These are phyloP conservation scores for Solenodon paradoxus DNA, from an alignment of 2,113 vertebrate genomes.

Conservation along the genomic window DNA sequence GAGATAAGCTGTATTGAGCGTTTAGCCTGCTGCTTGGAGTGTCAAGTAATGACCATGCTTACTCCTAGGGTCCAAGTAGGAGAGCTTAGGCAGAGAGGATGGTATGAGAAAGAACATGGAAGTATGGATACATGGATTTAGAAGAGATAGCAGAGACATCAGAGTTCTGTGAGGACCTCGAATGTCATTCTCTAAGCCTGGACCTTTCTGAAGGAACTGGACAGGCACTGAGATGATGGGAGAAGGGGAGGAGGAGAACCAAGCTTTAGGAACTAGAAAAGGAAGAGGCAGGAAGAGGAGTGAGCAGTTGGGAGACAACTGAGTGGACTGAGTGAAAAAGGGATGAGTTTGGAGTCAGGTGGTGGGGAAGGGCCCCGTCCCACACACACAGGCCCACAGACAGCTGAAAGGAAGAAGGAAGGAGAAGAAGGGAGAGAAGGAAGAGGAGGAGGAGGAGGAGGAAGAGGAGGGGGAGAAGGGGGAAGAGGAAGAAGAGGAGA, in stretches of 20 bases:
- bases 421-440: not conserved
- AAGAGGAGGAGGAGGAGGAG: not conserved
- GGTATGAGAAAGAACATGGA: not conserved
- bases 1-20: not conserved
- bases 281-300: not conserved
- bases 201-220: not conserved
- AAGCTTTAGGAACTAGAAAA: not conserved
- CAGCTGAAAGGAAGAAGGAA: not conserved
- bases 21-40: not conserved
- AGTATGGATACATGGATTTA: not conserved
- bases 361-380: not conserved
- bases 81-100: not conserved
- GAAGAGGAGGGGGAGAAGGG: fast-evolving
- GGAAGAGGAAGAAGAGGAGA: fast-evolving
- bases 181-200: not conserved
- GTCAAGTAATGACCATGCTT: not conserved
- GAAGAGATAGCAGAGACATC: not conserved
- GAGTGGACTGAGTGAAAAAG: not conserved
- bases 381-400: not conserved
- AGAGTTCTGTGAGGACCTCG: not conserved
- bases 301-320: not conserved
- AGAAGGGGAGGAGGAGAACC: not conserved
- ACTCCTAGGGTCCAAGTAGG: not conserved
- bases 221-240: not conserved
- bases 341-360: not conserved